Conservation (phyloP, 2,888 invertebrate genomes). For the Dioctria linearis region DNA sequence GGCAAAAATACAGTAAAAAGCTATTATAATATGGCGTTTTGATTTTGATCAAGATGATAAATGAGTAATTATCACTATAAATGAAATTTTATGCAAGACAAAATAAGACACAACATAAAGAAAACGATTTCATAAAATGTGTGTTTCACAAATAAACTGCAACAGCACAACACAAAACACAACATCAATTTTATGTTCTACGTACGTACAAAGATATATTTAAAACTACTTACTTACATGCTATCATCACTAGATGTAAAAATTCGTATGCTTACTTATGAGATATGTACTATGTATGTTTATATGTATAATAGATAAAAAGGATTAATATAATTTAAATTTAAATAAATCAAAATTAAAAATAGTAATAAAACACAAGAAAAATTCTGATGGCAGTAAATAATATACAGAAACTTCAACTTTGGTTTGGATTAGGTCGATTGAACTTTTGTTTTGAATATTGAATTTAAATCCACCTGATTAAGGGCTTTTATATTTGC, state of each 20-base stretch:
- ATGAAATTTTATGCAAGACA: slow-evolving; percentile 8
- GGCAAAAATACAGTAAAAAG: slow-evolving; percentile 68
- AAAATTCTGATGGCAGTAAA: slow-evolving; percentile 23
- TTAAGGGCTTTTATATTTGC: too few species aligned
- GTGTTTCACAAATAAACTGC: not conserved
- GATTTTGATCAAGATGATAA: not conserved
- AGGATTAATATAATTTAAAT: slow-evolving; percentile 15
- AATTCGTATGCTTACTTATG: slow-evolving; percentile 15
- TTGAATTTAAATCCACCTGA: too few species aligned
- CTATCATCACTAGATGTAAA: slow-evolving; percentile 2
- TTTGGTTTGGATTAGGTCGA: too few species aligned
- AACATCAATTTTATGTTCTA: not conserved
- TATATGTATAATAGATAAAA: not conserved
- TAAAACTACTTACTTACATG: slow-evolving; percentile 23
- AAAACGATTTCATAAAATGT: not conserved
- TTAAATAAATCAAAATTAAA: slow-evolving; percentile 34
- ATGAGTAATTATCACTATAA: too few species aligned
- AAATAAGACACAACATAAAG: slow-evolving; percentile 27
- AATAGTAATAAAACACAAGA: slow-evolving; percentile 26
- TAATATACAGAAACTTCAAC: too few species aligned
- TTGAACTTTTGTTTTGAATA: too few species aligned
- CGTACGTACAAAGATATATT: too few species aligned
- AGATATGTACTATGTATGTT: slow-evolving; percentile 7
- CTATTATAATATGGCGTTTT: slow-evolving; percentile 49
- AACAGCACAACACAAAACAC: not conserved